Base-by-base conservation (phyloP, 2,888 invertebrate genomes). In the Dione juno region DNA sequence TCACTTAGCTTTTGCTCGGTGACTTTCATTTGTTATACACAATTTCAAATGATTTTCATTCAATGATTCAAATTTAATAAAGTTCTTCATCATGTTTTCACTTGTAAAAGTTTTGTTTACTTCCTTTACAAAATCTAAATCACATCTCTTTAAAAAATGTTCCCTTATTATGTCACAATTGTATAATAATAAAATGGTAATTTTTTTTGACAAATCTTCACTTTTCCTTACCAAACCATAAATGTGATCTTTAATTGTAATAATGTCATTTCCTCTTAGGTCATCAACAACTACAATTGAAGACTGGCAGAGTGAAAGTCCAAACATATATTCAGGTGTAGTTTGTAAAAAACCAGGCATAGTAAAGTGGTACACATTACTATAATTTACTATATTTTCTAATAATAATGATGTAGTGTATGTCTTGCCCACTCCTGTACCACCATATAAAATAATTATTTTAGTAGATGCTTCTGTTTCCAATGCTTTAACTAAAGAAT, bases 351-450 rank as follows among this genome's bases (percentile, higher is more conserved):
- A 91, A 75, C 81, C 86, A 8, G 90, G 88, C 88, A 90, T 88
- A 21, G 88, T 89, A 69, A 87, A 92, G 74, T 92, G 92, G 77
- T 91, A 92, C 2, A 90, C 76, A 83, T 93, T 93, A 21, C 88
- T 84, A 69, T 80, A 82, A 28, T 80, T 75, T 75, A 85, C 83
- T 28, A 84, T 52, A 63, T 81, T 79, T 45, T 88, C 81, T 70
- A 92, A 75, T 69, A 92, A 77, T 43, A 89, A 66, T 53, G 89
- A 88, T n/a, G 84, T 78, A 28, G 87, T 79, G 71, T 82, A 88
- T 52, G 93, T 90, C 76, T 93, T 93, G 0, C 93, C 93, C 5
- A 92, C 92, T 65, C 93, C 93, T 48, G 92, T 93, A 2, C 92
- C 87, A 66, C 93, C 93, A 82, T 86, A 88, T 13, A 93, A 78